Conservation (phyloP, 1,140 invertebrate genomes). For the Drosophila kepulauana region DNA sequence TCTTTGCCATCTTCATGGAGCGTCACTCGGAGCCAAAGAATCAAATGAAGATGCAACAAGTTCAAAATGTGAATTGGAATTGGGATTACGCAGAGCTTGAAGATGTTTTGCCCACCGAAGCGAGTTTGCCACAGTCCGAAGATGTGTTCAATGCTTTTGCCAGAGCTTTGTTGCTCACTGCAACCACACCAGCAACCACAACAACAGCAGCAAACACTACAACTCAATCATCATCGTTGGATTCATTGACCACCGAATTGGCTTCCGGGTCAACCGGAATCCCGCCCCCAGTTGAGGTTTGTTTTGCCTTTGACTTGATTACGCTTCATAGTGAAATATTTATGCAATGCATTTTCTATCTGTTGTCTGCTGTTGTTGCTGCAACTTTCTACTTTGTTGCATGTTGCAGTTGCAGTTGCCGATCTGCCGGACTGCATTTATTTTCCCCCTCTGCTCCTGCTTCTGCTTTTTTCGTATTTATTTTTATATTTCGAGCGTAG, state of each 20-base stretch:
- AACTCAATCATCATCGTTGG: neutral
- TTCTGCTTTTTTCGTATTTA: slow-evolving; percentile 45
- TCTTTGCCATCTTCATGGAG: slow-evolving; percentile 64
- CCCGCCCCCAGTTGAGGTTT: slow-evolving; percentile 55
- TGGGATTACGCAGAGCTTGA: slow-evolving; percentile 1
- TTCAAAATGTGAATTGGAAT: neutral
- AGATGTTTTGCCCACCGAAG: slow-evolving; percentile 12
- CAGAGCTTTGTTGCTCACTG: slow-evolving; percentile 52
- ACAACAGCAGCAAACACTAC: slow-evolving; percentile 39
- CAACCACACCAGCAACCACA: slow-evolving; percentile 49
- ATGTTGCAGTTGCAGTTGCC: slow-evolving; percentile 20
- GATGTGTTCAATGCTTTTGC: slow-evolving; percentile 45
- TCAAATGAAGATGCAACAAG: slow-evolving; percentile 49
- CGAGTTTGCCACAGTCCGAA: slow-evolving; percentile 7
- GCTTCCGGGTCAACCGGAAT: slow-evolving; percentile 64
- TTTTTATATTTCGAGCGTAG: slow-evolving; percentile 69
- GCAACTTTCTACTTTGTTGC: slow-evolving; percentile 64
- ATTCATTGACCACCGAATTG: slow-evolving; percentile 5
- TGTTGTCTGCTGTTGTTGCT: slow-evolving; percentile 16
- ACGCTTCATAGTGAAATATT: slow-evolving; percentile 49
- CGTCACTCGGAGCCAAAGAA: slow-evolving; percentile 51
- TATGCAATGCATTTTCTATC: neutral
- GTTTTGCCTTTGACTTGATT: slow-evolving; percentile 37
- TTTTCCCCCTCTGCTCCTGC: slow-evolving; percentile 12
- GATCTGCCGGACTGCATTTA: slow-evolving; percentile 60